Evolutionary conservation across 92 coral and sea anemone species (phyloP), one percentile per base, ranked within the genome.

Genomic region (Siderastrea siderea): DNA sequence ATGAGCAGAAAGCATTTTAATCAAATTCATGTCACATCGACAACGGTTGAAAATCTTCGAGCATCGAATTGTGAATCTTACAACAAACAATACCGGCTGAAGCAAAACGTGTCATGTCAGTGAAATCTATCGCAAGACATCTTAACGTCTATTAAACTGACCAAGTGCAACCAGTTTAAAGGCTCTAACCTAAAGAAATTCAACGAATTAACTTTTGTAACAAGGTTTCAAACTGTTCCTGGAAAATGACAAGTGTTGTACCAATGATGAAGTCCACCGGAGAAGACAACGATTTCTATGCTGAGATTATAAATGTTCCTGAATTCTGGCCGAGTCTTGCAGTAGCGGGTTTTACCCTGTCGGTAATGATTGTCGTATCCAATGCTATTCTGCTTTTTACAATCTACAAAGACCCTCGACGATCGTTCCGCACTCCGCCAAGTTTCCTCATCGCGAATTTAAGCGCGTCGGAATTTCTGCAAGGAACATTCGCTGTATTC

Each of bases 401-500:
- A 44, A 70, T 83, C 55, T 83, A 71, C 69, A 47, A 60, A 51
- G 60, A 83, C 17, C 87, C 87, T 9, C 13, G 71, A n/a, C 47
- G 53, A 47, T 59, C 57, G 15, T 69, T 83, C 46, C 78, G 87
- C 49, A 71, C 87, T 11, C 55, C 87, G 2, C 87, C 86, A 43
- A 81, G 43, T 58, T 51, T 68, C 47, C 86, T 81, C 43, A 81
- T 81, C 66, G 86, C 86, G 17, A 81, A 81, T 54, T 58, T 81
- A 47, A 71, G 86, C 8, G 66, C 77, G 19, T 53, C 77, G 2
- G 77, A 68, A 68, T 53, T 81, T 54, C 68, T 81, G 13, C 75
- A 64, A 12, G 86, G 86, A 52, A 15, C 53, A 13, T 3, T 68
- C 12, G 55, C 69, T 43, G 77, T 54, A 15, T 68, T 52, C 2